Base-by-base conservation (phyloP, 2,888 invertebrate genomes). In the Rhaphigaster nebulosa region DNA sequence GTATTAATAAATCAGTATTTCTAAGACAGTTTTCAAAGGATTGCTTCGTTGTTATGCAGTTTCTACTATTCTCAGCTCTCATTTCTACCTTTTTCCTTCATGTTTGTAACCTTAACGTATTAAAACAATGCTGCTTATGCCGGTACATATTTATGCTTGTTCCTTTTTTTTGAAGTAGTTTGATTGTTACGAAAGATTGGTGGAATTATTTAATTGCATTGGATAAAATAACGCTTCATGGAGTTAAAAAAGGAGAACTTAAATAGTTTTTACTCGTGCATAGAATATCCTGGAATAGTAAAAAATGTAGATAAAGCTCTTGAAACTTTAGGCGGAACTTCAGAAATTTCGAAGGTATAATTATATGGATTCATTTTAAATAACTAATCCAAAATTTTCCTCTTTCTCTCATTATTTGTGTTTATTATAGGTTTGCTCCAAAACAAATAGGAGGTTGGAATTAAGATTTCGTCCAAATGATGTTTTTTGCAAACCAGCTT, bases 381-480 rank as follows among this genome's bases (percentile, higher is more conserved):
- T 10, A 38, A 38, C 2, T 18, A 38, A 76, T 38, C 15, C n/a
- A 3, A 2, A 6, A 38, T 8, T 70, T 89, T 70, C 18, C 4
- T 70, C 20, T 70, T 45, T n/a, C 3, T n/a, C 15, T 65, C 10
- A n/a, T 41, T n/a, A 70, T 56, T 10, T 26, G 8, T 41, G 4
- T 38, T 34, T 70, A 65, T 60, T 88, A 6, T 70, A 95, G 95
- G 95, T 95, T 0, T 94, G 95, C 90, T 94, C 94, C 87, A 94
- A 95, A 76, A 94, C 94, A 87, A 95, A 95, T 91, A 95, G 96
- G 92, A 95, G 97, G 84, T 93, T 98, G 91, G 96, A 97, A 92
- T 93, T 99, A 26, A 95, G 95, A 91, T 98, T 96, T 93, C 96
- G 98, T 92, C 97, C 98, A 0, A 95, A 96, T 1, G 98, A 98